A percentile compares a stretch with the other conserved stretches of the same genome.
These are phyloP conservation scores for Apteryx owenii DNA, from an alignment of 2,113 vertebrate species.

Conservation along the genomic window DNA sequence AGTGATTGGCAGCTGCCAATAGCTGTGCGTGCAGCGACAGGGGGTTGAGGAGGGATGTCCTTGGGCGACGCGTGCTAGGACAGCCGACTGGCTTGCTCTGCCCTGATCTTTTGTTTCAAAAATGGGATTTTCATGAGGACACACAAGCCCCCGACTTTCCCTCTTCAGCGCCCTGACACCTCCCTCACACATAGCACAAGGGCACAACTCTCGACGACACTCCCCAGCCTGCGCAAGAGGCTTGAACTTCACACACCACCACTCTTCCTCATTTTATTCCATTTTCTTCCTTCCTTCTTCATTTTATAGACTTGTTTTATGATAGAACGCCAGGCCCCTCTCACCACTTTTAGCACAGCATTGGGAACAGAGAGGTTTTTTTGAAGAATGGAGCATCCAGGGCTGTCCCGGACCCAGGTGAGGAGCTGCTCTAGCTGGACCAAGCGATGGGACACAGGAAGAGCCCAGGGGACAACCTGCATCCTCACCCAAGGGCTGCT, in stretches of 20 bases:
- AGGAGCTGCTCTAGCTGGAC: background rate
- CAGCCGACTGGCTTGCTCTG: background rate
- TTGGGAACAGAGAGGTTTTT: background rate
- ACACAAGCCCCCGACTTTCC: background rate
- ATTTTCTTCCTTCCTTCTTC: background rate
- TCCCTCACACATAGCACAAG: background rate
- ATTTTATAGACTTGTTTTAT: constrained; percentile 18
- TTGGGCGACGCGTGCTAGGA: background rate
- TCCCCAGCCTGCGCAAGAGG: background rate
- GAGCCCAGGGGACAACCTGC: background rate
- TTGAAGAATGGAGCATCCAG: background rate
- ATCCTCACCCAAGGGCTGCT: background rate
- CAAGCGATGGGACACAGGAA: accelerated
- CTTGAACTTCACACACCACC: background rate
- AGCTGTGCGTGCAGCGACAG: background rate
- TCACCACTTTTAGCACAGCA: background rate
- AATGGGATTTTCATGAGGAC: background rate
- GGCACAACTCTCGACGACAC: background rate
- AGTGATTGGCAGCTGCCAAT: constrained; percentile 57
- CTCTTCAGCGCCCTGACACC: background rate
- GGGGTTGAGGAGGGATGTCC: constrained; percentile 51
- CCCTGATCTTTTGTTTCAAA: constrained; percentile 19
- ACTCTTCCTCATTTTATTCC: background rate
- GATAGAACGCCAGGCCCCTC: background rate
- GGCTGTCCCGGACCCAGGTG: background rate